Percentiles rank a stretch among this genome's conserved stretches.
Evolutionary conservation across 2,113 vertebrate species (phyloP).

Genomic region (Copsychus sechellarum): DNA sequence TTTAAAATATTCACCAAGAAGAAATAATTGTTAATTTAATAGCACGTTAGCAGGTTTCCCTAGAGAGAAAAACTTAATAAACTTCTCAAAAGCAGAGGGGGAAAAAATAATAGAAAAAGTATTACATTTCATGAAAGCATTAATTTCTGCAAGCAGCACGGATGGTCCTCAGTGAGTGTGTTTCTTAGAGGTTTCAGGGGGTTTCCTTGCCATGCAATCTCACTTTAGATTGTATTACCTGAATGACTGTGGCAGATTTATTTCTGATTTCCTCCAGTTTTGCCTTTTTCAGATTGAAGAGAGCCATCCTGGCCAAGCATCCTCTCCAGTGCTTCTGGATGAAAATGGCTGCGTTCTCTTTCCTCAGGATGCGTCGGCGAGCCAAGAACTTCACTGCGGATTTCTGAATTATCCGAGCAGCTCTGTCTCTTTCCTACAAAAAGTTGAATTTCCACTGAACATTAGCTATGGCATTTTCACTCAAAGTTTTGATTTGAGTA

Average conservation of each 20-base stretch:
- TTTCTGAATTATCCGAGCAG: constrained; percentile 81
- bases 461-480: background rate
- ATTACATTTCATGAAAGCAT: background rate
- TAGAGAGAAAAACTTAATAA: background rate
- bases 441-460: background rate
- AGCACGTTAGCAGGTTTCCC: background rate
- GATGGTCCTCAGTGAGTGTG: background rate
- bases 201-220: background rate
- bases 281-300: constrained; percentile 68
- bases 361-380: constrained; percentile 49
- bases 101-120: background rate
- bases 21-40: background rate
- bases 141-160: background rate
- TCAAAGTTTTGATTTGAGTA: background rate
- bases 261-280: constrained; percentile 63
- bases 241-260: constrained; percentile 80
- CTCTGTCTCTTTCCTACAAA: constrained; percentile 78
- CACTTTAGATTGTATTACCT: constrained; percentile 72
- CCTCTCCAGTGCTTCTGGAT: constrained; percentile 87
- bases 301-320: constrained; percentile 55
- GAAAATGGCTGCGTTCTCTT: constrained; percentile 64
- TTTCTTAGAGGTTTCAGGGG: background rate
- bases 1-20: background rate
- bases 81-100: background rate
- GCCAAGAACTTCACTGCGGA: constrained; percentile 73